Evolutionary conservation across 1,140 invertebrate genomes (phyloP).

Genomic region (Danaus plexippus): DNA sequence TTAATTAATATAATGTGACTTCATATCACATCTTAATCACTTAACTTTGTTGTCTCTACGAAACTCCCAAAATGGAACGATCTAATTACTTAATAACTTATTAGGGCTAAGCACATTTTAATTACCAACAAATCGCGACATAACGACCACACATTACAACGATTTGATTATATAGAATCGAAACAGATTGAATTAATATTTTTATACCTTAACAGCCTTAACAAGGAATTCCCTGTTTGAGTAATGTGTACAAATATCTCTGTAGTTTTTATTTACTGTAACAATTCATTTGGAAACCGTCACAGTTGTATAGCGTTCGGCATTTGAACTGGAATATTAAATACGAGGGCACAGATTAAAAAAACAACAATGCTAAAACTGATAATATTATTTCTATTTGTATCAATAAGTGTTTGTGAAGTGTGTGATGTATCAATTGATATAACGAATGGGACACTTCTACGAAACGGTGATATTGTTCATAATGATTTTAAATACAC

Average conservation of each 20-base stretch:
- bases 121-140: no score
- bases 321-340: conserved; percentile 2
- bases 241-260: conserved; percentile 12
- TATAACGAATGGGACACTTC: conserved; percentile 25
- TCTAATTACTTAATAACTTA: background rate
- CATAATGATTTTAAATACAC: conserved; percentile 25
- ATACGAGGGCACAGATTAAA: conserved; percentile 1
- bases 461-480: conserved; percentile 24
- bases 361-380: conserved; percentile 17
- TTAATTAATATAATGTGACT: no score
- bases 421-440: conserved; percentile 26
- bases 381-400: conserved; percentile 10
- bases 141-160: no score
- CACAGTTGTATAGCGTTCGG: conserved; percentile 2
- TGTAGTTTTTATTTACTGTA: background rate
- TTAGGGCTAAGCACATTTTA: no score
- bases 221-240: conserved; percentile 27
- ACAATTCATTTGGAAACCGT: conserved; percentile 4
- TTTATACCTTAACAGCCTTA: conserved; percentile 1
- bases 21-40: no score
- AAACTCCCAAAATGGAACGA: background rate
- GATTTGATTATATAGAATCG: no score
- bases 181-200: conserved; percentile 7
- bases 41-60: background rate
- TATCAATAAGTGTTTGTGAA: conserved; percentile 10